A percentile compares a stretch with the other conserved stretches of the same genome.
phyloP scores from a whole-genome alignment of 2,797 vertebrate species.

The Sphenopsis melanotis region DNA sequence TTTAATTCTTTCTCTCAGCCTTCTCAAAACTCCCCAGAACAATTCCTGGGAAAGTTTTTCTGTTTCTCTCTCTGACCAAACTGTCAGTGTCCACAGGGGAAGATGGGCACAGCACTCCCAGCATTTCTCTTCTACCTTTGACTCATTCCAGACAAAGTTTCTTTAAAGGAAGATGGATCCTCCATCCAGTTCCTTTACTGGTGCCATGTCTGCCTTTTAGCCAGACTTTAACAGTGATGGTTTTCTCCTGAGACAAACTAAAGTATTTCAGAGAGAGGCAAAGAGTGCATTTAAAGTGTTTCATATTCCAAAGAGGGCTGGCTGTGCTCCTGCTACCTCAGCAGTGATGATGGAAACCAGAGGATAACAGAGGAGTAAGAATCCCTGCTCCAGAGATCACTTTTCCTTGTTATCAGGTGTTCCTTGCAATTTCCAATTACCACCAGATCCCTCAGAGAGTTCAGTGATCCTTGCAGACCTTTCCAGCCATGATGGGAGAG shows the following conservation, averaged over 20 bases:
- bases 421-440: background rate
- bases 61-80: background rate
- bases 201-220: background rate
- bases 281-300: background rate
- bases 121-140: background rate
- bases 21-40: background rate
- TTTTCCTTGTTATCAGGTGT: background rate
- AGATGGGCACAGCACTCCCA: background rate
- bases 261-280: background rate
- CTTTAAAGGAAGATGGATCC: background rate
- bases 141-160: background rate
- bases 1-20: background rate
- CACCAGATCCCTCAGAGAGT: background rate
- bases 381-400: background rate
- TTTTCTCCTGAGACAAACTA: background rate
- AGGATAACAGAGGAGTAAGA: background rate
- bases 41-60: background rate
- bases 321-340: background rate
- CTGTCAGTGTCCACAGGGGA: background rate
- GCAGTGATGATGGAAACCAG: background rate
- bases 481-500: background rate
- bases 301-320: background rate
- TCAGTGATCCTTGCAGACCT: background rate
- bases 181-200: background rate
- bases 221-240: background rate